These are phyloP conservation scores for Rhyacichthys aspro DNA, from an alignment of 2,797 vertebrate species.

Conservation along the genomic window DNA sequence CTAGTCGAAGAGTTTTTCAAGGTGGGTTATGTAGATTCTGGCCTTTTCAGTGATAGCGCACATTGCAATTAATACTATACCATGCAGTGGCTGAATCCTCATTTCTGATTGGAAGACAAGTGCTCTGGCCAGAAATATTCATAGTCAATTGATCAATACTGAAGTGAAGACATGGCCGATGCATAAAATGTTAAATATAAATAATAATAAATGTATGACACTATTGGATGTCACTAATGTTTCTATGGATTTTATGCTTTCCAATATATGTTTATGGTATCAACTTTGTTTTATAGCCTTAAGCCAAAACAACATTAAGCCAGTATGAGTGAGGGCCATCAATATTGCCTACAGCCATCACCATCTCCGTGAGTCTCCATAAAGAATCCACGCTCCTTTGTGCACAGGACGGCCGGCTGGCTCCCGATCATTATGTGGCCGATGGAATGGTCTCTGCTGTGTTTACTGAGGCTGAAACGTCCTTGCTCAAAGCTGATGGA, in stretches of 20 bases:
- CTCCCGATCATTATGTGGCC: constrained; percentile 14
- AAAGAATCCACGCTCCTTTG: constrained; percentile 42
- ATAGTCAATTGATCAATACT: too few species aligned
- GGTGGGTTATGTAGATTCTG: too few species aligned
- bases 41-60: too few species aligned
- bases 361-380: constrained; percentile 21
- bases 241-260: constrained; percentile 13
- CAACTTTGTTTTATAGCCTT: constrained; percentile 4
- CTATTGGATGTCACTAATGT: background rate
- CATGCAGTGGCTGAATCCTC: too few species aligned
- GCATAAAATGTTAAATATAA: too few species aligned
- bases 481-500: constrained; percentile 46
- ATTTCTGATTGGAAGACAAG: too few species aligned
- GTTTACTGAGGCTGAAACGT: constrained; percentile 44
- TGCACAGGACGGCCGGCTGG: constrained; percentile 36
- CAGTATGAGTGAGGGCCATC: constrained; percentile 1
- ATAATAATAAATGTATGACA: too few species aligned
- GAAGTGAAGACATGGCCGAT: too few species aligned
- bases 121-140: too few species aligned
- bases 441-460: constrained; percentile 19
- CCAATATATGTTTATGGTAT: constrained; percentile 6
- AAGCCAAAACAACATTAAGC: constrained; percentile 16
- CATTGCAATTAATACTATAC: too few species aligned
- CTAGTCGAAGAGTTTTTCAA: too few species aligned
- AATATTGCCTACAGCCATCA: constrained; percentile 21